Evolutionary conservation across 2,113 vertebrate species (phyloP), one percentile per base, ranked within the genome.

Genomic region (Oxygymnocypris stewartii): DNA sequence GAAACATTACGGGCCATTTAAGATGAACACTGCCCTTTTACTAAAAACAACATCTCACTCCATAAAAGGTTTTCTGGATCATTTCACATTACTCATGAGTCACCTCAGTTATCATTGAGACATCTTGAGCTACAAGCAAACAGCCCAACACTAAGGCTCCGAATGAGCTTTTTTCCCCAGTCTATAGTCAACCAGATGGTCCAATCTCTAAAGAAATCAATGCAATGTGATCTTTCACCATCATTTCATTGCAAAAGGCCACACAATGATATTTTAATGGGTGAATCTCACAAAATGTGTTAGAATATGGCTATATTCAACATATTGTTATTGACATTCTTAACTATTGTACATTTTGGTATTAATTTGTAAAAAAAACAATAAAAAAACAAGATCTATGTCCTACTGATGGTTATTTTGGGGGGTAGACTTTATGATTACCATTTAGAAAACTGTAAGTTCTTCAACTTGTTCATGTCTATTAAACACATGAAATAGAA

Each of bases 91-190:
- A 78, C 23, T 54, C n/a, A 78, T 86, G 79, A 86, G 73, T 23
- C 51, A 51, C 44, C 59, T 44, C 61, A 81, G 37, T 88, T 74
- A 42, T 79, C 51, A 84, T 82, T 78, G 73, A 77, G 76, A 54
- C 35, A 59, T 86, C 65, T 84, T 82, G 61, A 85, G 49, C 87
- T 85, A 37, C 76, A 35, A 59, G 84, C 47, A 85, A 85, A 82
- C 44, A 85, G 79, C 18, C 54, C 51, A 54, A 59, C 10, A 54
- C 35, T 37, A 40, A 59, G 8, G 54, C 31, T 61, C 11, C 10
- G 18, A 40, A 79, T 79, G 13, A 25, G 35, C 20, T 59, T 59
- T 47, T 9, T 0, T 7, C 28, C 25, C 23, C 42, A 84, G 28
- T 77, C n/a, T 76, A 47, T 51, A 31, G 28, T 79, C 31, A 59